Base-by-base conservation (phyloP, 2,797 vertebrate species). In the Ceryle rudis region DNA sequence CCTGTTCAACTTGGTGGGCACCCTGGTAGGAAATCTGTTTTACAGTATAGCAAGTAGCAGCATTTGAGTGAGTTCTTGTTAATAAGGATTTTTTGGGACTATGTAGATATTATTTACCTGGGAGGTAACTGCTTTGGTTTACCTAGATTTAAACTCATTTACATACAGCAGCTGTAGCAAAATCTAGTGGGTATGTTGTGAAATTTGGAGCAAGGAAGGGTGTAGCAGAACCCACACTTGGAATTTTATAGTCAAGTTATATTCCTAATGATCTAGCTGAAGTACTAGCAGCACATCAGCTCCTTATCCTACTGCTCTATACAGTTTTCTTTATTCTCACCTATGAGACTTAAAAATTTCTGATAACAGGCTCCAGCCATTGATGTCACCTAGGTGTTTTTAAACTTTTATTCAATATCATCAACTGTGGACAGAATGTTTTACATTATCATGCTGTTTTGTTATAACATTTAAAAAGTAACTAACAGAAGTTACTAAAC, bases 41-140 rank as follows among this genome's bases (percentile, higher is more conserved):
- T 35, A 15, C 47, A 42, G 58, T 21, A 28, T 4, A 6, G 10
- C 39, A 60, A 41, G 29, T 35, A 73, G 60, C 55, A 41, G 44
- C 22, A 15, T 54, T 55, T 41, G 61, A 21, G 28, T 60, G 55
- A 69, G 28, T n/a, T n/a, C n/a, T 39, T 73, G 31, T 61, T n/a
- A 57, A 22, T 0, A 1, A 16, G 49, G 1, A 1, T 57, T 84
- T 72, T 14, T 2, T 5, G 37, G 15, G 15, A 31, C 39, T 60
- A 54, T 31, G 25, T 52, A 46, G 16, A 17, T 72, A 64, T 9
- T 31, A 35, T 51, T 81, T 41, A 78, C 42, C 33, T 58, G 21
- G 28, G 16, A 66, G 17, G 37, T 5, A 81, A 77, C 6, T 31
- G 42, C 37, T 75, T 75, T 49, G 15, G 29, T 66, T 88, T 66